Percentiles rank a stretch among this genome's conserved stretches.
These are phyloP conservation scores for Hylaeus anthracinus DNA, from an alignment of 1,140 invertebrate species.

Conservation along the genomic window DNA sequence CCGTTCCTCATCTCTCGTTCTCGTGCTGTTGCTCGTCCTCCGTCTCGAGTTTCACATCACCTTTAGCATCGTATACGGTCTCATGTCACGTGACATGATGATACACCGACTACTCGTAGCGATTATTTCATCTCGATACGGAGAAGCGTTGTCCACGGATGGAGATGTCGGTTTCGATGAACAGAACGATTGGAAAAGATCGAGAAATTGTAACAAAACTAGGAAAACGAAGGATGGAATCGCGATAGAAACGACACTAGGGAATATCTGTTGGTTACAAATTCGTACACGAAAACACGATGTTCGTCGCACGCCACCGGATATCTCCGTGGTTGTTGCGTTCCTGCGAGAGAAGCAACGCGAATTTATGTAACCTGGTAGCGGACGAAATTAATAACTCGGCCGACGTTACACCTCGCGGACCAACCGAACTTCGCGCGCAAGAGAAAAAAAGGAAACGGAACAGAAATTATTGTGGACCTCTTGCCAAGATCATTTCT, in stretches of 20 bases:
- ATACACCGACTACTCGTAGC: constrained; percentile 1
- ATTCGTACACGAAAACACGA: not conserved
- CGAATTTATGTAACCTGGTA: constrained; percentile 20
- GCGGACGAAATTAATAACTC: constrained; percentile 29
- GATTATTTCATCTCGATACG: constrained; percentile 14
- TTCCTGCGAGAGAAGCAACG: not conserved
- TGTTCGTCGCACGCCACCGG: not conserved
- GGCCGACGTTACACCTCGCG: not conserved
- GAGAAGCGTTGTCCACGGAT: no score
- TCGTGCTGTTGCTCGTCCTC: constrained; percentile 17
- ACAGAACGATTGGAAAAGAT: no score
- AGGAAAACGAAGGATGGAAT: no score
- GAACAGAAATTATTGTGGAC: not conserved
- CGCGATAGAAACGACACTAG: no score
- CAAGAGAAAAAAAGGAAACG: not conserved
- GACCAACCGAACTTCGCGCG: not conserved
- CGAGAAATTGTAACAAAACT: no score
- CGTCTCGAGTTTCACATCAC: constrained; percentile 63
- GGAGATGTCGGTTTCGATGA: no score
- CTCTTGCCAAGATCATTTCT: not conserved
- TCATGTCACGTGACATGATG: constrained; percentile 43
- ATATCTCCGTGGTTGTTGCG: not conserved
- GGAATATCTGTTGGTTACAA: not conserved
- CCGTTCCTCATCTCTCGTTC: not conserved
- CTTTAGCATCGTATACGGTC: constrained; percentile 53